Percentiles rank a stretch among this genome's conserved stretches.
Evolutionary conservation across 2,888 invertebrate genomes (phyloP).

Genomic region (Scaptomyza parva): DNA sequence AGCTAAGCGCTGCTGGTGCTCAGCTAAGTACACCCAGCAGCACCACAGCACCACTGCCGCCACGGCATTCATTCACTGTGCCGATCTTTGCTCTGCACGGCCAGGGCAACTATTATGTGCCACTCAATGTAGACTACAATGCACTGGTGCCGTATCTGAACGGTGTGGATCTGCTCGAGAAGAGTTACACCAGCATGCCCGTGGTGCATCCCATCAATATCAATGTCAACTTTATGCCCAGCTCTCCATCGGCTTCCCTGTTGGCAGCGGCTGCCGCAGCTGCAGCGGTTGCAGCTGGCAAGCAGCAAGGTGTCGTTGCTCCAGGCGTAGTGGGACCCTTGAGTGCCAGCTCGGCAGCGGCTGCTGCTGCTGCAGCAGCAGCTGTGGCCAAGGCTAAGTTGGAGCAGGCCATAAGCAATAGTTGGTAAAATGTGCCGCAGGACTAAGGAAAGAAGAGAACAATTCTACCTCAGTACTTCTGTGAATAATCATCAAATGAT

Average conservation of each 20-base stretch:
- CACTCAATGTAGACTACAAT: slow-evolving; percentile 91
- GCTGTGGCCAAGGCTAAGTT: slow-evolving; percentile 81
- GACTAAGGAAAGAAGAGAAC: slow-evolving; percentile 49
- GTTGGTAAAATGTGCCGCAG: slow-evolving; percentile 74
- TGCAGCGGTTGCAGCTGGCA: slow-evolving; percentile 76
- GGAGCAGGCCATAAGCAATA: slow-evolving; percentile 82
- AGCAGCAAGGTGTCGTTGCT: slow-evolving; percentile 59
- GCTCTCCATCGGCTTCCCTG: slow-evolving; percentile 73
- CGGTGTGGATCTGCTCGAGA: slow-evolving; percentile 87
- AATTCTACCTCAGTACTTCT: slow-evolving; percentile 83
- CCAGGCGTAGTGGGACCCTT: slow-evolving; percentile 42
- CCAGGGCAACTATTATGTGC: slow-evolving; percentile 95
- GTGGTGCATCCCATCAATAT: slow-evolving; percentile 94
- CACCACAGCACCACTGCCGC: slow-evolving; percentile 66
- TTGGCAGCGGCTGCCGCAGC: slow-evolving; percentile 79
- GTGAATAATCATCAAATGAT: slow-evolving; percentile 82
- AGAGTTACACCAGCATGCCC: slow-evolving; percentile 85
- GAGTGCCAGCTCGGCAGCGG: slow-evolving; percentile 53
- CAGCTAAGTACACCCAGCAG: slow-evolving; percentile 72
- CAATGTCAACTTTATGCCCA: slow-evolving; percentile 90
- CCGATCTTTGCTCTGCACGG: slow-evolving; percentile 96
- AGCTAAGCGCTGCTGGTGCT: slow-evolving; percentile 58
- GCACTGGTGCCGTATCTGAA: slow-evolving; percentile 90
- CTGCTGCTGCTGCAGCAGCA: slow-evolving; percentile 59
- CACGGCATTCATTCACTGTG: slow-evolving; percentile 86